These are phyloP conservation scores for Tricholauxania praeusta DNA, from an alignment of 2,888 invertebrate genomes.

Conservation along the genomic window DNA sequence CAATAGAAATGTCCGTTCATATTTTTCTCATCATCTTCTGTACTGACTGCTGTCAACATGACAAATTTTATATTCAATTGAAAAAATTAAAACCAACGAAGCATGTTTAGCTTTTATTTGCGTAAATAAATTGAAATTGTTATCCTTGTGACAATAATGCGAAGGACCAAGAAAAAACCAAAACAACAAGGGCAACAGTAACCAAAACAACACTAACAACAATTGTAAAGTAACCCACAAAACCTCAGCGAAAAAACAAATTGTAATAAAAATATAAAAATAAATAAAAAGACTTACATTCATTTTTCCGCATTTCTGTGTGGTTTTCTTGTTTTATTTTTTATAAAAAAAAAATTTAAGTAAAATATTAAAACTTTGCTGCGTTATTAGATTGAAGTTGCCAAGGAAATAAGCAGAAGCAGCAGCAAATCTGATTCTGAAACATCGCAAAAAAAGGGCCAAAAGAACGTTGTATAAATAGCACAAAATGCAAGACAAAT, in stretches of 20 bases:
- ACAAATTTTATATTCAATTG: constrained; percentile 7
- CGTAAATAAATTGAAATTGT: constrained; percentile 15
- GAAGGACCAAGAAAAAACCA: background rate
- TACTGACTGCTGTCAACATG: background rate
- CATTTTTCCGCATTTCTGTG: background rate
- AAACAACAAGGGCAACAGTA: background rate
- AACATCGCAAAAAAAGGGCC: too few species aligned
- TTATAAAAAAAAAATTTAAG: background rate
- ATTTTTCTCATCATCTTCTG: too few species aligned
- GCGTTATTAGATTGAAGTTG: constrained; percentile 2
- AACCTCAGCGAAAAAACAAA: background rate
- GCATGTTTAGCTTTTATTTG: constrained; percentile 13
- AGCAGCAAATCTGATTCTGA: background rate
- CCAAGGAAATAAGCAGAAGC: background rate
- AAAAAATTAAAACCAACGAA: constrained; percentile 8
- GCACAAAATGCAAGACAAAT: background rate
- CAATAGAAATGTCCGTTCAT: too few species aligned
- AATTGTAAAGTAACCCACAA: background rate
- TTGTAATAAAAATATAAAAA: too few species aligned
- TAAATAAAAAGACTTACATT: too few species aligned
- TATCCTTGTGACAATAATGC: constrained; percentile 9
- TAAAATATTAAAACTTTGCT: background rate
- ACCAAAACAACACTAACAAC: background rate
- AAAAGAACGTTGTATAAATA: too few species aligned
- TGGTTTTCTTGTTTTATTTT: background rate